Percentiles rank a stretch among this genome's conserved stretches.
Conservation (phyloP, 2,797 vertebrate genomes). For the Gambelia wislizenii region DNA sequence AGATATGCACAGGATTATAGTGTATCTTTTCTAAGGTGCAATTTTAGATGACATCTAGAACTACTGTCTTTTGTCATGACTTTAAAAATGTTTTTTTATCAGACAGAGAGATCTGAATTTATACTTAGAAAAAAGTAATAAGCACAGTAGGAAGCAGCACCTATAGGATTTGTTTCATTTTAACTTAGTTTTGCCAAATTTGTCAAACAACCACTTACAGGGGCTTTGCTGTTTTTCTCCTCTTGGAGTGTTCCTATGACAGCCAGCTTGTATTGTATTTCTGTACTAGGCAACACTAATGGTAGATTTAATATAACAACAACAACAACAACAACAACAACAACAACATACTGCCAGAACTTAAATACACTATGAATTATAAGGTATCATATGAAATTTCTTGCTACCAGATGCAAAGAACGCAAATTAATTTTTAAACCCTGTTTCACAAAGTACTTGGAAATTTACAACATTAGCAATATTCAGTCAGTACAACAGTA, state of each 20-base stretch:
- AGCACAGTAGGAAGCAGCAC: neutral
- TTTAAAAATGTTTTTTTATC: neutral
- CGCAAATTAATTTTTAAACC: neutral
- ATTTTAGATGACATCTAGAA: neutral
- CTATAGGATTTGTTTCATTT: neutral
- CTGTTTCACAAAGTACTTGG: neutral
- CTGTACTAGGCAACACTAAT: neutral
- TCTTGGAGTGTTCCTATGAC: constrained; percentile 3
- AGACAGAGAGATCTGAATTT: neutral
- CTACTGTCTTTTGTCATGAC: neutral
- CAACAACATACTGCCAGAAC: constrained; percentile 41
- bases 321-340: too few relatives aligned
- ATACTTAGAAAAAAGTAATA: neutral
- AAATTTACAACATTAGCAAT: neutral
- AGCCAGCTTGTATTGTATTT: neutral
- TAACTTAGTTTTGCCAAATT: neutral
- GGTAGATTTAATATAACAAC: neutral
- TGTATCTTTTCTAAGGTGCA: neutral
- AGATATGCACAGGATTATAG: neutral
- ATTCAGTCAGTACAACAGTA: neutral
- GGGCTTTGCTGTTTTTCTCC: neutral
- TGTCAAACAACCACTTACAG: neutral
- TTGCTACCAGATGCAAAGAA: constrained; percentile 34
- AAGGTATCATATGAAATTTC: constrained; percentile 31
- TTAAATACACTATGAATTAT: constrained; percentile 26